Percentiles rank a stretch among this genome's conserved stretches.
phyloP scores from a whole-genome alignment of 2,888 invertebrate genomes.

The Laothoe populi region DNA sequence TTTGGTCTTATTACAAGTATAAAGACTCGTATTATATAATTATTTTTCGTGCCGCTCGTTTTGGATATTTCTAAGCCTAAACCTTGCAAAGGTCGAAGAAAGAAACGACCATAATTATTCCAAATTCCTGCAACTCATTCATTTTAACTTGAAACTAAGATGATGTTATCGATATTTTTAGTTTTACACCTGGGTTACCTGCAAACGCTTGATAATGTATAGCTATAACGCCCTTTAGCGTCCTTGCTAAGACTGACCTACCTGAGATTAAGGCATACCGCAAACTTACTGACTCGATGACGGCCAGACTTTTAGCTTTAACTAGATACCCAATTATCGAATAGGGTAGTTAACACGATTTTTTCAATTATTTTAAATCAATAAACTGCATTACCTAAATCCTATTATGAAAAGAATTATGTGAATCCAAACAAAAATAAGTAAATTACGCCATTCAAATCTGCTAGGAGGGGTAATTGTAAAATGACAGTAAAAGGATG shows the following conservation, averaged over 20 bases:
- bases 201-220: slow-evolving; percentile 18
- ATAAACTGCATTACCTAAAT: no score
- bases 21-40: not conserved
- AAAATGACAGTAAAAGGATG: no score
- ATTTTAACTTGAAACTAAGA: not conserved
- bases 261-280: slow-evolving; percentile 29
- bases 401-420: no score
- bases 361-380: no score
- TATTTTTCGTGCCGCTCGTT: not conserved
- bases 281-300: not conserved
- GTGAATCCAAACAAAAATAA: no score
- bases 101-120: slow-evolving; percentile 7
- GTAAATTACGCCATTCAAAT: no score
- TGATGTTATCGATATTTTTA: slow-evolving; percentile 12
- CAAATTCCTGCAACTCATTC: not conserved
- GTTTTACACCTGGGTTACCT: slow-evolving; percentile 22
- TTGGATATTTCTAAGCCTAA: not conserved
- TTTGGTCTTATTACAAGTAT: no score
- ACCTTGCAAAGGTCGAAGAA: not conserved
- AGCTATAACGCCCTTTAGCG: slow-evolving; percentile 24
- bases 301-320: not conserved
- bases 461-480: no score
- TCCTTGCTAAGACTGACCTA: slow-evolving; percentile 31
- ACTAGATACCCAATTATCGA: no score
- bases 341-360: no score